phyloP scores from a whole-genome alignment of 2,113 vertebrate genomes.

The Lophura nycthemera region DNA sequence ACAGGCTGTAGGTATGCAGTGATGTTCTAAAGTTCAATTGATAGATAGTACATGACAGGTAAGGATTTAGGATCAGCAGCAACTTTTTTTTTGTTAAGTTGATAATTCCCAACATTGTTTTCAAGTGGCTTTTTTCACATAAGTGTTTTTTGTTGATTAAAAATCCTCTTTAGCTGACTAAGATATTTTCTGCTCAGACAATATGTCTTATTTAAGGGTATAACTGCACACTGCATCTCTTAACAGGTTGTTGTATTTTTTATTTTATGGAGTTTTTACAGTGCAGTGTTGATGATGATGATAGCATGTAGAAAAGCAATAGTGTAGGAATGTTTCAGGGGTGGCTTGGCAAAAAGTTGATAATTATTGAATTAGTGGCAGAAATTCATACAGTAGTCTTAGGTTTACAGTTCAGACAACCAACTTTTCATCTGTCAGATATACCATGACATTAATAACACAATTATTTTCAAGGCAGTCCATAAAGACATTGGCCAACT shows the following conservation, averaged over 20 bases:
- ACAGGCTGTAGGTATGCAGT: background rate
- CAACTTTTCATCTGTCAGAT: background rate
- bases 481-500: background rate
- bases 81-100: background rate
- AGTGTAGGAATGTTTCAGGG: background rate
- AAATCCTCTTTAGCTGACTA: background rate
- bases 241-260: background rate
- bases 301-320: background rate
- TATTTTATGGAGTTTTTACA: background rate
- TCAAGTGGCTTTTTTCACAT: background rate
- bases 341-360: background rate
- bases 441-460: background rate
- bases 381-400: background rate
- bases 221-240: background rate
- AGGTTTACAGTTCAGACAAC: background rate
- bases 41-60: background rate
- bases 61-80: background rate
- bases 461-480: background rate
- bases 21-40: background rate
- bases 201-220: background rate
- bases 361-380: background rate
- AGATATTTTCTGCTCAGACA: rapidly evolving
- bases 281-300: background rate
- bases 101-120: background rate
- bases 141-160: background rate